These are phyloP conservation scores for Hyphantria cunea DNA, from an alignment of 1,140 invertebrate genomes.

Conservation along the genomic window DNA sequence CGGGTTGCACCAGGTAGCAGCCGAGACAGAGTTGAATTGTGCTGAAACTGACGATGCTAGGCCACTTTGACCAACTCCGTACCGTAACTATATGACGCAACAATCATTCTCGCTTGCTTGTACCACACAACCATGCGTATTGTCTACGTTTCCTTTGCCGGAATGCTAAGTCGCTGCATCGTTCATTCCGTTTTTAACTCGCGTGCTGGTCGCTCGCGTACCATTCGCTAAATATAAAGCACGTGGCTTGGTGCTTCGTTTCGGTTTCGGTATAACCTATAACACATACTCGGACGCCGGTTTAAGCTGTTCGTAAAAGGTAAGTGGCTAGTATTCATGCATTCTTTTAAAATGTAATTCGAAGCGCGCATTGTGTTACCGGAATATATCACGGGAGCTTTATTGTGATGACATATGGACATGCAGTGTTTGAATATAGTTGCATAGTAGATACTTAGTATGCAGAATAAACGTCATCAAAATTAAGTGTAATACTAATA, in stretches of 20 bases:
- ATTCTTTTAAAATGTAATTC: not conserved
- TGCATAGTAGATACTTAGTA: not conserved
- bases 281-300: constrained; percentile 21
- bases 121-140: constrained; percentile 27
- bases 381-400: constrained; percentile 8
- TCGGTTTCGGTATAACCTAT: constrained; percentile 32
- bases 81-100: constrained; percentile 29
- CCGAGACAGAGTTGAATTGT: constrained; percentile 1
- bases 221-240: constrained; percentile 32
- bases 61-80: too few species aligned
- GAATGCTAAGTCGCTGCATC: not conserved
- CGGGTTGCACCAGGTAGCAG: constrained; percentile 1
- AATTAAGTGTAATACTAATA: not conserved
- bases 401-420: constrained; percentile 17
- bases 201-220: constrained; percentile 23
- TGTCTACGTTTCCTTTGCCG: constrained; percentile 29
- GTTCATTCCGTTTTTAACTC: constrained; percentile 37
- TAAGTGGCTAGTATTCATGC: constrained; percentile 10
- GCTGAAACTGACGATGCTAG: not conserved
- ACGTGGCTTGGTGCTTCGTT: constrained; percentile 32
- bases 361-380: constrained; percentile 1
- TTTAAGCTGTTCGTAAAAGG: constrained; percentile 12
- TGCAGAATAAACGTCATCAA: not conserved
- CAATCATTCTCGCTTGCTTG: constrained; percentile 32
- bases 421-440: not conserved